phyloP scores from a whole-genome alignment of 2,888 invertebrate genomes.

The Folsomia candida region DNA sequence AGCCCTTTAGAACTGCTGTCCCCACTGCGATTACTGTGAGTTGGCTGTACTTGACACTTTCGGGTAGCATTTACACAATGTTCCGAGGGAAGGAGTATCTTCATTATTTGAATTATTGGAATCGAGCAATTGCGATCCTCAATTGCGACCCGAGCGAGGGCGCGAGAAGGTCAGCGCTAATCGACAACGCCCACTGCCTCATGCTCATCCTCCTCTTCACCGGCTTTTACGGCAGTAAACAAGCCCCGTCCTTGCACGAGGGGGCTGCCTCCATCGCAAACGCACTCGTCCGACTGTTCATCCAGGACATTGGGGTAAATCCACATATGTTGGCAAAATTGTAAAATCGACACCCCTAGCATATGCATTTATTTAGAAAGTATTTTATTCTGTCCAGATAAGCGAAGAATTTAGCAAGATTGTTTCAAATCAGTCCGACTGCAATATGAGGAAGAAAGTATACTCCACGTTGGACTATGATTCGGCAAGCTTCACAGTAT shows the following conservation, averaged over 20 bases:
- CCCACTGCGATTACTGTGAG: not conserved
- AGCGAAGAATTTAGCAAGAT: not conserved
- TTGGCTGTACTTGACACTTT: not conserved
- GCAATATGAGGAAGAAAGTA: not conserved
- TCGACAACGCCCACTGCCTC: not conserved
- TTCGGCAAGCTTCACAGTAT: not conserved
- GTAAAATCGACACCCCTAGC: too few species aligned
- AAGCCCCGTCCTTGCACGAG: not conserved
- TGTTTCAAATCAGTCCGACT: not conserved
- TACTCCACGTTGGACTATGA: not conserved
- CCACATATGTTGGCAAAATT: too few species aligned
- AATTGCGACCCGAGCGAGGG: not conserved
- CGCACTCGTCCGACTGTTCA: not conserved
- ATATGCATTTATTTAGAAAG: too few species aligned
- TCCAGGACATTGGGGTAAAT: not conserved
- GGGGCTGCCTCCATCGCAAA: not conserved
- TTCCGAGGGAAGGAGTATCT: not conserved
- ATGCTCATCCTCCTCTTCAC: not conserved
- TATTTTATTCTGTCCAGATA: not conserved
- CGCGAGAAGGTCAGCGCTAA: not conserved
- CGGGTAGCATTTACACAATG: not conserved
- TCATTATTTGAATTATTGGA: not conserved
- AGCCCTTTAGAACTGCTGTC: not conserved
- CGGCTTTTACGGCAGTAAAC: not conserved
- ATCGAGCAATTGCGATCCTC: not conserved